Evolutionary conservation across 2,797 vertebrate species (phyloP), one percentile per base, ranked within the genome.

Genomic region (Gymnocypris eckloni): DNA sequence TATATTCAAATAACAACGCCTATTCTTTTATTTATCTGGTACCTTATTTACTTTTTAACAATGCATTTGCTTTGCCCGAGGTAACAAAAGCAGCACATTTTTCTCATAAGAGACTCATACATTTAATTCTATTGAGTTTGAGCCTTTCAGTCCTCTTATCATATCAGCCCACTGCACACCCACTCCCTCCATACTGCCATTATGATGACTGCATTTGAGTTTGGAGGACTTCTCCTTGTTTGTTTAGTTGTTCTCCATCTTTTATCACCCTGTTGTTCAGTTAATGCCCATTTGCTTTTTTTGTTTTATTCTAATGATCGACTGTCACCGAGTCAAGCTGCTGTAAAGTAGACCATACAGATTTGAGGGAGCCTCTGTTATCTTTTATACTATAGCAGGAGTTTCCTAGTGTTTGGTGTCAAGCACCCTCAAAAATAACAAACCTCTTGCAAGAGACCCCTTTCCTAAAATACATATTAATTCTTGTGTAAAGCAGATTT

Each of bases 11-110:
- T 82, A 82, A 33, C 33, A 33, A 67, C 39, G 48, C 73, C 77
- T 81, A 79, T 85, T 87, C 67, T 81, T 86, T 87, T 88, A 41
- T 48, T 79, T 70, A 33, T 33, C 33, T 33, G 33, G 33, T 33
- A 2, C 33, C 33, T 33, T 33, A 84, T 87, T 87, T 88, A 86
- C 54, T 83, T 64, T 84, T 67, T 50, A 39, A 82, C 87, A 41
- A 67, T 75, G 78, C 25, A 72, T 45, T 82, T 39, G 78, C 70
- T 76, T 66, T 79, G 84, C 89, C 81, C 39, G 22, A 76, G 83
- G 88, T 78, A 72, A 82, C 59, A 64, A 71, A 79, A 75, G 80
- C 70, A 77, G 52, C 76, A 28, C 39, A 39, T 79, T 33, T 80
- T 45, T 78, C 82, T 87, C 86, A 79, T 59, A 73, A 80, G 86